These are phyloP conservation scores for Mastomys coucha DNA, from an alignment of 2,113 vertebrate species.

Conservation along the genomic window DNA sequence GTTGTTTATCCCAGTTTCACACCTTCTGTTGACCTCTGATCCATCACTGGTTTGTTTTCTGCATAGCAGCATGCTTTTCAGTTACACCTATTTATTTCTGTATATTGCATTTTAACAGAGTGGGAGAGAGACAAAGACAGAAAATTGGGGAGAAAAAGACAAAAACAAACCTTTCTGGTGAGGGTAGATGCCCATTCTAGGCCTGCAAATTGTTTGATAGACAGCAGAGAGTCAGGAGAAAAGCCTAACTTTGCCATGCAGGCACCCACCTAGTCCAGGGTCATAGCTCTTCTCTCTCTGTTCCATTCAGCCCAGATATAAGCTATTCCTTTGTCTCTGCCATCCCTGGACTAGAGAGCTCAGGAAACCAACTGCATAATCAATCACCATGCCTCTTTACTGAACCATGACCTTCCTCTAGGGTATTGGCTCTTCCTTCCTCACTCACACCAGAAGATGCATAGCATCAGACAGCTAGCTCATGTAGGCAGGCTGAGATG, in stretches of 20 bases:
- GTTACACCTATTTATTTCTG: not conserved
- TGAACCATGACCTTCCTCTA: not conserved
- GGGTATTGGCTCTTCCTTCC: not conserved
- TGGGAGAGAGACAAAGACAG: not conserved
- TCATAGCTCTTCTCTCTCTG: no score
- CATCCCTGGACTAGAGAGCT: not conserved
- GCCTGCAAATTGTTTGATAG: not conserved
- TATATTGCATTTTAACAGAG: not conserved
- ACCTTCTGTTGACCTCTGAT: not conserved
- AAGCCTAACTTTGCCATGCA: not conserved
- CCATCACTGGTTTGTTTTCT: not conserved
- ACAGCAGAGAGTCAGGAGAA: not conserved
- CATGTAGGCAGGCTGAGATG: not conserved
- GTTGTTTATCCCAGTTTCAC: not conserved
- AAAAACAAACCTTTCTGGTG: not conserved
- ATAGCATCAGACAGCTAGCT: fast-evolving
- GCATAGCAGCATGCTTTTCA: not conserved
- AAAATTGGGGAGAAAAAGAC: not conserved
- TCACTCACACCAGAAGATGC: not conserved
- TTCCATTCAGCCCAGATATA: not conserved
- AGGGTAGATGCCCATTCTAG: not conserved
- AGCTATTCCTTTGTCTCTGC: not conserved
- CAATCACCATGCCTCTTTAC: not conserved
- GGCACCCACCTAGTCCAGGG: no score
- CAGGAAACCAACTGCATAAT: not conserved